A percentile compares a stretch with the other conserved stretches of the same genome.
phyloP scores from a whole-genome alignment of 92 coral and sea anemone species.

The Actinostola sp. region DNA sequence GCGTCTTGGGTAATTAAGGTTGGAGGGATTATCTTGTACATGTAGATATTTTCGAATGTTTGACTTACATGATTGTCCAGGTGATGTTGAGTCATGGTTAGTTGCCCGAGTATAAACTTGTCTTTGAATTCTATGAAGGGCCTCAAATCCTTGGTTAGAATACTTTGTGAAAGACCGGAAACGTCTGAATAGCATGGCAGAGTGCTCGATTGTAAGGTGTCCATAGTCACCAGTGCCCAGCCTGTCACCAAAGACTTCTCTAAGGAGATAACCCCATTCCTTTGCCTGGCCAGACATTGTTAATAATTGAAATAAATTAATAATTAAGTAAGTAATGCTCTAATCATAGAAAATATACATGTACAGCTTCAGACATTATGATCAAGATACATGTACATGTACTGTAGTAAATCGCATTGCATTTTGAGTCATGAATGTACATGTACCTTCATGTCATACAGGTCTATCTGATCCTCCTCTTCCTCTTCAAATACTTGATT shows the following conservation, averaged over 20 bases:
- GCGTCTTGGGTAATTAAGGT: too few species aligned
- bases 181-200: conserved; percentile 19
- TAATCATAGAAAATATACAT: too few species aligned
- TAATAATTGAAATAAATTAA: too few species aligned
- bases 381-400: too few species aligned
- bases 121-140: conserved; percentile 17
- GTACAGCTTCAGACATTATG: too few species aligned
- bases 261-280: conserved; percentile 18
- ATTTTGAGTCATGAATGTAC: too few species aligned
- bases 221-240: conserved; percentile 30
- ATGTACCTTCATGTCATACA: conserved; percentile 21
- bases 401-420: too few species aligned
- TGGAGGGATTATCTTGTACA: too few species aligned
- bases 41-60: too few species aligned
- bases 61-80: conserved; percentile 17
- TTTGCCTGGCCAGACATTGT: conserved; percentile 5
- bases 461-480: conserved; percentile 11
- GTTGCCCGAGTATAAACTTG: conserved; percentile 26
- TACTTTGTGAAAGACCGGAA: conserved; percentile 11
- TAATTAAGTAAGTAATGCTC: too few species aligned
- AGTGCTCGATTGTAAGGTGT: conserved; percentile 24
- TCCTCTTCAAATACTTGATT: conserved; percentile 4
- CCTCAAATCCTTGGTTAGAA: conserved; percentile 34
- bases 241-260: conserved; percentile 22
- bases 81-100: conserved; percentile 15